These are phyloP conservation scores for Leptodactylus fuscus DNA, from an alignment of 2,113 vertebrate genomes.

Conservation along the genomic window DNA sequence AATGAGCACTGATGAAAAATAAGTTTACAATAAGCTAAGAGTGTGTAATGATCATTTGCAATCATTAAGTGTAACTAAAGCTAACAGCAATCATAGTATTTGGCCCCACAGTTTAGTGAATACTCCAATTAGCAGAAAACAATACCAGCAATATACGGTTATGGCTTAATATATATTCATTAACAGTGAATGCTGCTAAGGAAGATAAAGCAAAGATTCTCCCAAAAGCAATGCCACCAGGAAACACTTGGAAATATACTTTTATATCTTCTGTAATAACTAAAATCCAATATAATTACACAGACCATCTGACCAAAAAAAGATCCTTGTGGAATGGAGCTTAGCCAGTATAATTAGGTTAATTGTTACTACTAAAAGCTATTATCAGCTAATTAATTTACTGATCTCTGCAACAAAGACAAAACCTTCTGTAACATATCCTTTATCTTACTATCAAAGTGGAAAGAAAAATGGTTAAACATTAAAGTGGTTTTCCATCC, in stretches of 20 bases:
- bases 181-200: not conserved
- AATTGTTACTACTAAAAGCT: slow-evolving; percentile 60
- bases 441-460: too few relatives aligned
- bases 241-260: slow-evolving; percentile 24
- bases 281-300: slow-evolving; percentile 48
- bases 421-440: slow-evolving; percentile 69
- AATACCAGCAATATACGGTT: not conserved
- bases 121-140: slow-evolving; percentile 33
- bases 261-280: not conserved
- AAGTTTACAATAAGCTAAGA: not conserved
- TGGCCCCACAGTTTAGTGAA: not conserved
- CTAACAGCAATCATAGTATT: slow-evolving; percentile 17
- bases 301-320: slow-evolving; percentile 28
- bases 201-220: slow-evolving; percentile 12
- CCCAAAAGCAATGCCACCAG: not conserved
- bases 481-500: too few relatives aligned
- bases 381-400: slow-evolving; percentile 70
- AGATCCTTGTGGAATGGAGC: slow-evolving; percentile 57
- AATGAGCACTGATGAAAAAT: not conserved
- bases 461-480: not conserved
- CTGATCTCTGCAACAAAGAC: slow-evolving; percentile 66
- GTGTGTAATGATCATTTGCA: slow-evolving; percentile 2
- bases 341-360: slow-evolving; percentile 62
- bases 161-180: slow-evolving; percentile 21
- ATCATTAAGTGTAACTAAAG: slow-evolving; percentile 4